Evolutionary conservation across 2,888 invertebrate species (phyloP).

Genomic region (Sepiola atlantica): DNA sequence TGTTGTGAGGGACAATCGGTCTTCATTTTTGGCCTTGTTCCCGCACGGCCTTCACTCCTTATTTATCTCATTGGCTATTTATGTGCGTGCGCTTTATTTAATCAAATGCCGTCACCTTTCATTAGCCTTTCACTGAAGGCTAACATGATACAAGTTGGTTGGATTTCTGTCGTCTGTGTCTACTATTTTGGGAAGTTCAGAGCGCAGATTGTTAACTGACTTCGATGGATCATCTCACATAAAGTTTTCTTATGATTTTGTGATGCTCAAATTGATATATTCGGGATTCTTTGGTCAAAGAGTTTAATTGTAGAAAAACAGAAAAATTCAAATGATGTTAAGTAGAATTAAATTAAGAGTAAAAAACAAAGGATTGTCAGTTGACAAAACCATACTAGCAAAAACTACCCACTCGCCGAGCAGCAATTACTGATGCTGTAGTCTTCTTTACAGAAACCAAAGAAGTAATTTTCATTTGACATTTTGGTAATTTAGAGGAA

Average conservation of each 20-base stretch:
- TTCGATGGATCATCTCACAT: neutral
- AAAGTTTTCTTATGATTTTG: neutral
- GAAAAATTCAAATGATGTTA: no score
- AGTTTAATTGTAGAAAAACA: no score
- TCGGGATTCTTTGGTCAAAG: no score
- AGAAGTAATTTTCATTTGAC: no score
- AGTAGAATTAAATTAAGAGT: no score
- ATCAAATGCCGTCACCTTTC: conserved; percentile 19
- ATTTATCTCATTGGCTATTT: neutral
- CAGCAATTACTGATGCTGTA: no score
- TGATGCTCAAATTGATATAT: neutral
- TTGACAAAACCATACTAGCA: no score
- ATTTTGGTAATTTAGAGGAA: no score
- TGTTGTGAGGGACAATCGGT: neutral
- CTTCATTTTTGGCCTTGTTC: conserved; percentile 6
- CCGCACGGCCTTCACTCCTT: neutral
- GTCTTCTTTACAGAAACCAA: no score
- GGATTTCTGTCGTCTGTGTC: neutral
- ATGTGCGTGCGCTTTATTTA: neutral
- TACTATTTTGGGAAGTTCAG: neutral
- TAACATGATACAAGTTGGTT: neutral
- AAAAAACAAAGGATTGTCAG: no score
- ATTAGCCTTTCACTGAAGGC: neutral
- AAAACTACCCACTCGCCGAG: no score
- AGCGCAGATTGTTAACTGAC: neutral